Evolutionary conservation across 2,113 vertebrate species (phyloP).

Genomic region (Accipiter cooperii): DNA sequence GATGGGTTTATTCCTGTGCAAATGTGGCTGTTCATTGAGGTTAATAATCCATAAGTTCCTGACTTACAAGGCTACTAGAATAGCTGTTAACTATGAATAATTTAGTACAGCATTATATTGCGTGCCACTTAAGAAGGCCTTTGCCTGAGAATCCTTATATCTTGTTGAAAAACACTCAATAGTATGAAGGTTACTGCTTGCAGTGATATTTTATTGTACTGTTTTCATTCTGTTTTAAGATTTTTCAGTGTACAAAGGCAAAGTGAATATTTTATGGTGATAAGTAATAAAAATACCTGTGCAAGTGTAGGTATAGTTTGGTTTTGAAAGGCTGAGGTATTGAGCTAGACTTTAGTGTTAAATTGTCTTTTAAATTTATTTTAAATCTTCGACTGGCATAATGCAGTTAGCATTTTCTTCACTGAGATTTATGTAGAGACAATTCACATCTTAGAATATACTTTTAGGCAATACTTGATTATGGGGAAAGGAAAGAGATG

Average conservation of each 20-base stretch:
- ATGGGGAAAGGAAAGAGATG: not conserved
- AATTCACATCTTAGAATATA: not conserved
- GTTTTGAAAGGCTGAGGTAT: not conserved
- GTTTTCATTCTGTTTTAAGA: not conserved
- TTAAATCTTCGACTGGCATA: not conserved
- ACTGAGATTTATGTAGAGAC: not conserved
- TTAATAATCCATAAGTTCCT: slow-evolving; percentile 29
- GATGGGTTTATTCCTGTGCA: not conserved
- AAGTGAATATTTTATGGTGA: not conserved
- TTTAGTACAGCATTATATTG: slow-evolving; percentile 43
- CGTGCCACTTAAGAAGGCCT: not conserved
- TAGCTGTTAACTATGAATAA: slow-evolving; percentile 60
- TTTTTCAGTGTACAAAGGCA: not conserved
- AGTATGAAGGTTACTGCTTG: not conserved
- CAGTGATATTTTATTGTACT: not conserved
- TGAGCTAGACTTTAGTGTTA: not conserved
- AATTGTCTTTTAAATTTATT: not conserved
- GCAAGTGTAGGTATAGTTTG: not conserved
- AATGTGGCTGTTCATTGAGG: not conserved
- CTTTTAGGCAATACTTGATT: not conserved
- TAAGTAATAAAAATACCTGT: not conserved
- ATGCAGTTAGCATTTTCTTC: not conserved
- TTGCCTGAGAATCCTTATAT: not conserved
- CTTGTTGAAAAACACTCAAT: not conserved
- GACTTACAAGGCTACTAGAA: slow-evolving; percentile 10